A percentile compares a stretch with the other conserved stretches of the same genome.
phyloP scores from a whole-genome alignment of 2,113 vertebrate species.

The Panthera uncia region DNA sequence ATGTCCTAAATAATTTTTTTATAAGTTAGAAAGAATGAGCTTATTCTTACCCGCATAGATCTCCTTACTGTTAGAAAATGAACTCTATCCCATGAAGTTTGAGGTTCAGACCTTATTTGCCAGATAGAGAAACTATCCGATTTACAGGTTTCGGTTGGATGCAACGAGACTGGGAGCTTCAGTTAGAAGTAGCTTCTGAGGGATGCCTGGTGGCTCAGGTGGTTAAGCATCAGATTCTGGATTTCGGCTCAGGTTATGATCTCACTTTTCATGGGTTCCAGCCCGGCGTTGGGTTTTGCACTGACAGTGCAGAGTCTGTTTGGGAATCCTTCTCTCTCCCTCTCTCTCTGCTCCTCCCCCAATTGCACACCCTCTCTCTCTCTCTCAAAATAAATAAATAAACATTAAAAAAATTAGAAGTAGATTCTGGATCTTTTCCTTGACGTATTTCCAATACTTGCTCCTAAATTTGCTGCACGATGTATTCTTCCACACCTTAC shows the following conservation, averaged over 20 bases:
- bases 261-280: no score
- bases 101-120: not conserved
- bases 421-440: not conserved
- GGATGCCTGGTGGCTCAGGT: no score
- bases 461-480: not conserved
- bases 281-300: no score
- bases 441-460: not conserved
- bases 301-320: no score
- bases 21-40: not conserved
- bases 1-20: not conserved
- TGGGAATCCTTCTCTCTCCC: no score
- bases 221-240: no score
- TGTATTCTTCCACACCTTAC: not conserved
- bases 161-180: fast-evolving
- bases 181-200: not conserved
- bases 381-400: no score
- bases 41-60: not conserved
- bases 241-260: no score
- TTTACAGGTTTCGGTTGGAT: fast-evolving
- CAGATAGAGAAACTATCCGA: not conserved
- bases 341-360: no score
- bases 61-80: not conserved
- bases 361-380: no score
- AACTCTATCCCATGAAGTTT: not conserved
- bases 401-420: not conserved